Evolutionary conservation across 2,888 invertebrate species (phyloP).

Genomic region (Herminia tarsipennalis): DNA sequence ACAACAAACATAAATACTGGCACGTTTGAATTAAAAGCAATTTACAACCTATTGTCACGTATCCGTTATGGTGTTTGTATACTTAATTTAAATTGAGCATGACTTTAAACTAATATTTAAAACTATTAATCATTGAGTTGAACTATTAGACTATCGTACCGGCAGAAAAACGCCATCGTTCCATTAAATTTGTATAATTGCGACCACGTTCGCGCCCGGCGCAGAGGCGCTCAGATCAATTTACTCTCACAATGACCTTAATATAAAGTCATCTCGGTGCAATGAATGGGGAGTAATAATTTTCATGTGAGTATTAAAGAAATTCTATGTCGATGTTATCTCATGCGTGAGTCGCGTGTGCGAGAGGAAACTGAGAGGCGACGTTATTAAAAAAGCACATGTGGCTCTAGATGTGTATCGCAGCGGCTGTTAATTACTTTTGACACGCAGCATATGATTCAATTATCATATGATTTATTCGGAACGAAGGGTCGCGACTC

Average conservation of each 20-base stretch:
- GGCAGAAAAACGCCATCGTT: conserved; percentile 49
- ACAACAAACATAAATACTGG: conserved; percentile 61
- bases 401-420: conserved; percentile 82
- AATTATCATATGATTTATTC: conserved; percentile 85
- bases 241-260: conserved; percentile 80
- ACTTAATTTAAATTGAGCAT: conserved; percentile 35
- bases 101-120: conserved; percentile 37
- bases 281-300: conserved; percentile 72
- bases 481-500: conserved; percentile 62
- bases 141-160: conserved; percentile 39
- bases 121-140: conserved; percentile 32
- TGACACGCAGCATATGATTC: conserved; percentile 86
- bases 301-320: conserved; percentile 77
- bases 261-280: conserved; percentile 74
- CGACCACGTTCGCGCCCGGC: conserved; percentile 63
- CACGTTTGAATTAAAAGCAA: conserved; percentile 59
- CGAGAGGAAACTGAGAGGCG: conserved; percentile 75
- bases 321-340: conserved; percentile 81
- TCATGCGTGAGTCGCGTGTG: conserved; percentile 76
- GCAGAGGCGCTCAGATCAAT: conserved; percentile 71
- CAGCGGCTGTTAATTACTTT: conserved; percentile 83
- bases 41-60: conserved; percentile 51
- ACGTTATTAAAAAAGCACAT: conserved; percentile 84
- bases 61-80: conserved; percentile 14
- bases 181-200: conserved; percentile 62